Evolutionary conservation across 2,888 invertebrate genomes (phyloP).

Genomic region (Drosophila peninsularis): DNA sequence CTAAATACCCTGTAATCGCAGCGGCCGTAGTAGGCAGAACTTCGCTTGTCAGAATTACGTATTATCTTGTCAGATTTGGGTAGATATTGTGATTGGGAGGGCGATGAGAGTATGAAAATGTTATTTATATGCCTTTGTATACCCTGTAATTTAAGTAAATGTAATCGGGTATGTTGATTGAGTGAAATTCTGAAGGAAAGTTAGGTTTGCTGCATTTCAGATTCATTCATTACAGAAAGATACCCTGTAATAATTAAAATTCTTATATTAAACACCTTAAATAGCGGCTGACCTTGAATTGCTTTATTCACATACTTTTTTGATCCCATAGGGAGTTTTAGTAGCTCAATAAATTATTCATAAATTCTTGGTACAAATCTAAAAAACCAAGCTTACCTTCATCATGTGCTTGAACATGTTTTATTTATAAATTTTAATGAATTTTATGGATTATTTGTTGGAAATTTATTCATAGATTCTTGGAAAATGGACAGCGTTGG

Average conservation of each 20-base stretch:
- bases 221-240: too few species aligned
- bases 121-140: background rate
- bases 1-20: constrained; percentile 22
- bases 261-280: background rate
- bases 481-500: background rate
- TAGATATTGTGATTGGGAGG: too few species aligned
- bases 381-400: background rate
- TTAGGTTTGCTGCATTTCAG: too few species aligned
- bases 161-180: background rate
- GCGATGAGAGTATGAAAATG: background rate
- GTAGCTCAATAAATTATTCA: background rate
- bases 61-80: constrained; percentile 1
- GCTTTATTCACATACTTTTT: background rate
- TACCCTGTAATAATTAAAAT: background rate
- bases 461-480: background rate
- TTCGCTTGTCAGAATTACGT: background rate
- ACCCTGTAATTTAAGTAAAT: background rate
- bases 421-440: background rate
- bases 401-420: background rate
- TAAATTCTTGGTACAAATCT: background rate
- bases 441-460: background rate
- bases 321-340: background rate
- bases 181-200: too few species aligned
- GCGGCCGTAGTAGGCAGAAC: background rate
- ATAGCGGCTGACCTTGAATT: background rate